Base-by-base conservation (phyloP, 2,797 vertebrate genomes). In the Macroramphosus scolopax region DNA sequence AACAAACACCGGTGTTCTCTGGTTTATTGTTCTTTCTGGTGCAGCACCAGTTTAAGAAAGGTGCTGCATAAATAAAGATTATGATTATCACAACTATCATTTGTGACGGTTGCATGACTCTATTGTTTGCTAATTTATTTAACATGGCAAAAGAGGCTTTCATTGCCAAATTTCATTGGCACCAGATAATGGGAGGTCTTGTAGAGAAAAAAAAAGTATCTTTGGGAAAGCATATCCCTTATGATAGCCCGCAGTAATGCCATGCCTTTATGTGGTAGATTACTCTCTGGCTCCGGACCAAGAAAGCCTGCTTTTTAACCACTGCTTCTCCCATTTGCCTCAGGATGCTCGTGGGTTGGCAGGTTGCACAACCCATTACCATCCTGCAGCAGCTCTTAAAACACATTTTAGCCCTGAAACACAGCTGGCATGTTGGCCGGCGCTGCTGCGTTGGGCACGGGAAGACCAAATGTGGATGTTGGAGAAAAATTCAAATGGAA, bases 271-370 rank as follows among this genome's bases (percentile, higher is more conserved):
- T 81, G 83, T 82, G 78, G 68, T 88, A 87, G 82, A 90, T 89
- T 88, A 80, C 77, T 78, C 79, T 51, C 85, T 91, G 89, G 89
- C 87, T 63, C 13, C 0, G 35, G 58, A 76, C 88, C 90, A 91
- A 77, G 79, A 87, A 86, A 80, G 63, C 77, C 72, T 88, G 87
- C 88, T 87, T 90, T 89, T 90, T 90, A 90, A 89, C 84, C 87
- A 89, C 84, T 86, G 88, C 75, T 88, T 88, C 82, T 84, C 86
- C 84, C 82, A 82, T 84, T 89, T 86, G 88, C 88, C 86, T 87
- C 68, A 20, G 84, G 87, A 89, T 76, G 82, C 73, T 83, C 79
- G 60, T 81, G 71, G 80, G 76, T 83, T 89, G 88, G 85, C 88
- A 89, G 90, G 83, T 82, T 84, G 80, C 78, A 71, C 76, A 77